phyloP scores from a whole-genome alignment of 2,113 vertebrate species.

The Muntiacus muntjak region DNA sequence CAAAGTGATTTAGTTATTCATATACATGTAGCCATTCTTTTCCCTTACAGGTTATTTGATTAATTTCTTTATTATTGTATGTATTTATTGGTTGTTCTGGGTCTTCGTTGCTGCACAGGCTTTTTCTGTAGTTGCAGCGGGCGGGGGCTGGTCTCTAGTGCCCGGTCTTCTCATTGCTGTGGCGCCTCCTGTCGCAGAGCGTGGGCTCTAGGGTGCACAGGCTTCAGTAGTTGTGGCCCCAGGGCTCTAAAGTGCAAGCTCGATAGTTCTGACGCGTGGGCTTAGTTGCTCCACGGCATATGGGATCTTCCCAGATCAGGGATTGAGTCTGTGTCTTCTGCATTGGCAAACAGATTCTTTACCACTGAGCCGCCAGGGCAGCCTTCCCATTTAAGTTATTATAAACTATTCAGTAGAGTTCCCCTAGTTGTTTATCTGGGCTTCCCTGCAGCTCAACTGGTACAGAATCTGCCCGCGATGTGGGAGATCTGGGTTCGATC shows the following conservation, averaged over 20 bases:
- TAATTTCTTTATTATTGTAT: neutral
- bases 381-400: neutral
- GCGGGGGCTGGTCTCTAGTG: neutral
- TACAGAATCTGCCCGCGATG: neutral
- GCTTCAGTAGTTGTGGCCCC: neutral
- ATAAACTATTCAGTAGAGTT: neutral
- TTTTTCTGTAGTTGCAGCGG: neutral
- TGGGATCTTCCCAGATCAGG: neutral
- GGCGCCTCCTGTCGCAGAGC: neutral
- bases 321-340: neutral
- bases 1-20: neutral
- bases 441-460: neutral
- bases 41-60: neutral
- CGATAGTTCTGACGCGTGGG: neutral
- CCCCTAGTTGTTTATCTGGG: neutral
- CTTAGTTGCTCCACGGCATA: neutral
- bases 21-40: neutral
- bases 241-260: neutral
- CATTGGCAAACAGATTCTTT: neutral
- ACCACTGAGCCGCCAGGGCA: neutral
- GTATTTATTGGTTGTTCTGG: neutral
- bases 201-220: too few species aligned
- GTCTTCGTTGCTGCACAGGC: neutral
- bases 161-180: neutral
- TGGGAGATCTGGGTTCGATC: neutral